Percentiles rank a stretch among this genome's conserved stretches.
phyloP scores from a whole-genome alignment of 2,888 invertebrate species.

The Ormyrus labotus region DNA sequence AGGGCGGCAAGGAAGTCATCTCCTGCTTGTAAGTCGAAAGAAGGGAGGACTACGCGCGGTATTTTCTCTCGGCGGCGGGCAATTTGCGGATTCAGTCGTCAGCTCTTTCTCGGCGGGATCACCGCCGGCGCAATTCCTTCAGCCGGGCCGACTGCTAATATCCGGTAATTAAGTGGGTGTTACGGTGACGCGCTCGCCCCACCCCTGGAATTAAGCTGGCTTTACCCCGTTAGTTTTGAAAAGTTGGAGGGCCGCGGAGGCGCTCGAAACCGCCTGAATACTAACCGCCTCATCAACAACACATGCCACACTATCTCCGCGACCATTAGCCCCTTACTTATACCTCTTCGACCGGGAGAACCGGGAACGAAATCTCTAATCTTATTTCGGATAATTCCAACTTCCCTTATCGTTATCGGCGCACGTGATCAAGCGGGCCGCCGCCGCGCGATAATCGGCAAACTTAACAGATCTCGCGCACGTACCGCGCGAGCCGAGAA shows the following conservation, averaged over 20 bases:
- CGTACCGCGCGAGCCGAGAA: conserved; percentile 11
- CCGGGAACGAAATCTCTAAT: conserved; percentile 64
- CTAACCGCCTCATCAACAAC: conserved; percentile 76
- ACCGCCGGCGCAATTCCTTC: conserved; percentile 51
- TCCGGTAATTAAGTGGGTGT: conserved; percentile 74
- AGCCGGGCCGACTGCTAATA: conserved; percentile 68
- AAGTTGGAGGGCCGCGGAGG: conserved; percentile 64
- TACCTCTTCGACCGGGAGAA: conserved; percentile 51
- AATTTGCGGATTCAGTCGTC: not conserved
- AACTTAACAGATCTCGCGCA: not conserved
- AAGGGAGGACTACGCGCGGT: not conserved
- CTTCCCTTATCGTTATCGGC: conserved; percentile 36
- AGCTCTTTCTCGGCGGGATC: conserved; percentile 14
- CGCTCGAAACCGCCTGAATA: conserved; percentile 67
- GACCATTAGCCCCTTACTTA: conserved; percentile 63
- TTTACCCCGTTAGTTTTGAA: conserved; percentile 73
- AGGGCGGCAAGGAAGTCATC: conserved; percentile 82
- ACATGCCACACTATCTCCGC: conserved; percentile 69
- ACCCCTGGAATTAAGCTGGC: conserved; percentile 74
- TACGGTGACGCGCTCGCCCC: conserved; percentile 60
- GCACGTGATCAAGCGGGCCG: conserved; percentile 24
- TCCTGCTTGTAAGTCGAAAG: conserved; percentile 82
- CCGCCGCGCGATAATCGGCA: not conserved
- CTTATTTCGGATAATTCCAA: conserved; percentile 67
- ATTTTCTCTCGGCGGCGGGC: not conserved